These are phyloP conservation scores for Tinea pellionella DNA, from an alignment of 2,888 invertebrate genomes.

Conservation along the genomic window DNA sequence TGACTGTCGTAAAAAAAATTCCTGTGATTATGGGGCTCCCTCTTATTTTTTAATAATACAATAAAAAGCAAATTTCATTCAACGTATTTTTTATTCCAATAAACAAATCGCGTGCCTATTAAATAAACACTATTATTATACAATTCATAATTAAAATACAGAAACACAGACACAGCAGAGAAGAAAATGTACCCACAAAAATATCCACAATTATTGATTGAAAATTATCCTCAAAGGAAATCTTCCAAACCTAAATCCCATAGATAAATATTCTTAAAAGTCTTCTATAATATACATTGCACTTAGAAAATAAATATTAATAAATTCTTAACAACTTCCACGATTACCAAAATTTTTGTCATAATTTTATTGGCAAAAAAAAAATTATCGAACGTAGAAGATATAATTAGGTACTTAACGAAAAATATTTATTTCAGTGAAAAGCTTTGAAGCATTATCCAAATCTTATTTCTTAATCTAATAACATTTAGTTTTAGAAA, in stretches of 20 bases:
- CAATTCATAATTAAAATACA: not conserved
- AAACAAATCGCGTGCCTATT: conserved; percentile 57
- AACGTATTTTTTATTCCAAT: conserved; percentile 62
- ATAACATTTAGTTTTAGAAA: too few species aligned
- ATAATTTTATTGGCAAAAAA: too few species aligned
- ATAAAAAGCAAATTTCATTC: conserved; percentile 24
- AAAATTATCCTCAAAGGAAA: not conserved
- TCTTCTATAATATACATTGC: not conserved
- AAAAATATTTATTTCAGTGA: too few species aligned
- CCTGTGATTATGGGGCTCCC: too few species aligned
- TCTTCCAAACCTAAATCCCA: not conserved
- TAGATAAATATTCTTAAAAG: not conserved
- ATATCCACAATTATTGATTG: not conserved
- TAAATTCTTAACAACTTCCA: not conserved
- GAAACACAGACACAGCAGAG: not conserved
- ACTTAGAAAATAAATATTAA: conserved; percentile 1
- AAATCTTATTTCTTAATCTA: too few species aligned
- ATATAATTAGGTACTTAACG: too few species aligned
- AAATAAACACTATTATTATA: conserved; percentile 28
- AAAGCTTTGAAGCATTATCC: too few species aligned
- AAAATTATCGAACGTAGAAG: too few species aligned
- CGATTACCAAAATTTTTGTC: not conserved
- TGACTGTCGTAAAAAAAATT: too few species aligned
- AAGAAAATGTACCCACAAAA: conserved; percentile 4
- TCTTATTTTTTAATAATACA: too few species aligned